Evolutionary conservation across 1,140 invertebrate genomes (phyloP).

Genomic region (Pseudomyrmex pallidus): DNA sequence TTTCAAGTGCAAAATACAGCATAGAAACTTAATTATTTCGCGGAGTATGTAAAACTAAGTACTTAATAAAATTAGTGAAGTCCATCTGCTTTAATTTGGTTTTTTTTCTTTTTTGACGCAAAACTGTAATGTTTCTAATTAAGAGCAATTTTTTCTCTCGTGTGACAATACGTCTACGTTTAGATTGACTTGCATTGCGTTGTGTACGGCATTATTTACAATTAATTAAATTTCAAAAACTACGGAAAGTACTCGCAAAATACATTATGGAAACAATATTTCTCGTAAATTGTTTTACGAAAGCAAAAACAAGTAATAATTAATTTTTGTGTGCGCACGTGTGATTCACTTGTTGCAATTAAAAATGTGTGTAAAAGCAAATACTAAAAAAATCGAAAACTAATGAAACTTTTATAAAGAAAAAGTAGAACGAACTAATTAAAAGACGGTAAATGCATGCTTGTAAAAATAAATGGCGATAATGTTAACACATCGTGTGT

Average conservation of each 20-base stretch:
- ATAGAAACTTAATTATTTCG: too few species aligned
- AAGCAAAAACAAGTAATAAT: not conserved
- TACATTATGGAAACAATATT: not conserved
- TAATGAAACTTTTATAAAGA: conserved; percentile 16
- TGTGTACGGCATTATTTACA: not conserved
- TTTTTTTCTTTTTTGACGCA: not conserved
- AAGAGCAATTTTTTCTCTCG: not conserved
- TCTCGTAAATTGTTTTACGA: not conserved
- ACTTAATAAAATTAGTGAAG: not conserved
- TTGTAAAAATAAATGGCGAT: not conserved
- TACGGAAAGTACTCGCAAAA: not conserved
- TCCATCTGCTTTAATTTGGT: too few species aligned
- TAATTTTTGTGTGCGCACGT: not conserved
- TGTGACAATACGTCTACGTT: not conserved
- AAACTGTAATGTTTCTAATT: not conserved
- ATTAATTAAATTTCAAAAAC: not conserved
- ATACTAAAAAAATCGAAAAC: not conserved
- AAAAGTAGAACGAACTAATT: not conserved
- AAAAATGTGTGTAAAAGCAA: not conserved
- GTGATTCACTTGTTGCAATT: not conserved
- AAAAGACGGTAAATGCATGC: not conserved
- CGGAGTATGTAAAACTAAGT: not conserved
- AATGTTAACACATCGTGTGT: not conserved
- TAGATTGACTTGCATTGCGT: too few species aligned
- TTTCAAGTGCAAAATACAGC: too few species aligned